These are phyloP conservation scores for Scaptomyza flava DNA, from an alignment of 2,888 invertebrate genomes.

Conservation along the genomic window DNA sequence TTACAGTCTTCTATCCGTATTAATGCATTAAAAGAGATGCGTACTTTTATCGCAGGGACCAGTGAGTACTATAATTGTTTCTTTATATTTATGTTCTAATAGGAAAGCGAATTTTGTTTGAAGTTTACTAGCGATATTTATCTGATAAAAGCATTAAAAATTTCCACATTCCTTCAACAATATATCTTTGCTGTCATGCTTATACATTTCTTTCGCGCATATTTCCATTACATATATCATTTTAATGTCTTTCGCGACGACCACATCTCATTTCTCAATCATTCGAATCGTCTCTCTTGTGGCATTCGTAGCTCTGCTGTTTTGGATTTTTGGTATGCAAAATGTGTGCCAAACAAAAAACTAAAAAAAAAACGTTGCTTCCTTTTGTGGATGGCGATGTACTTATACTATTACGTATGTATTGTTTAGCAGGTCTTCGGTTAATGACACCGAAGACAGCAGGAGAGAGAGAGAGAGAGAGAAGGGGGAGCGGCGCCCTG, in stretches of 20 bases:
- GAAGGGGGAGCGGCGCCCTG: conserved; percentile 28
- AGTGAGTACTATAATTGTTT: background rate
- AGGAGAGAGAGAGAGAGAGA: conserved; percentile 6
- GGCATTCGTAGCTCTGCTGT: conserved; percentile 48
- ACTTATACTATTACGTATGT: conserved; percentile 3
- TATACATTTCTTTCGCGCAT: conserved; percentile 1
- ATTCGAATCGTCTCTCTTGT: conserved; percentile 36
- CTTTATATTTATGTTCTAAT: conserved; percentile 16
- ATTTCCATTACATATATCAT: conserved; percentile 22
- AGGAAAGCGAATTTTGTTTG: too few relatives aligned
- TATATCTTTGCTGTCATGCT: background rate
- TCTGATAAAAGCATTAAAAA: too few relatives aligned
- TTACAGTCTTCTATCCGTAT: conserved; percentile 7
- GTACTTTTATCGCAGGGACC: conserved; percentile 43
- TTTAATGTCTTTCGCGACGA: conserved; percentile 43
- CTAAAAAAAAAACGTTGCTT: conserved; percentile 30
- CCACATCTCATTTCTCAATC: conserved; percentile 23
- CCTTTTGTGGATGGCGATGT: conserved; percentile 38
- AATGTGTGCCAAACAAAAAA: conserved; percentile 71
- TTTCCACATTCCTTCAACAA: background rate
- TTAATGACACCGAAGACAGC: conserved; percentile 62
- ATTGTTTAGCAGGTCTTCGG: conserved; percentile 41
- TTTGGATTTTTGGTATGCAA: conserved; percentile 71
- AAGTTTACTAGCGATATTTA: conserved; percentile 15
- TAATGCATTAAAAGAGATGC: too few relatives aligned